Conservation (phyloP, 2,797 vertebrate genomes). For the Ataeniobius toweri region DNA sequence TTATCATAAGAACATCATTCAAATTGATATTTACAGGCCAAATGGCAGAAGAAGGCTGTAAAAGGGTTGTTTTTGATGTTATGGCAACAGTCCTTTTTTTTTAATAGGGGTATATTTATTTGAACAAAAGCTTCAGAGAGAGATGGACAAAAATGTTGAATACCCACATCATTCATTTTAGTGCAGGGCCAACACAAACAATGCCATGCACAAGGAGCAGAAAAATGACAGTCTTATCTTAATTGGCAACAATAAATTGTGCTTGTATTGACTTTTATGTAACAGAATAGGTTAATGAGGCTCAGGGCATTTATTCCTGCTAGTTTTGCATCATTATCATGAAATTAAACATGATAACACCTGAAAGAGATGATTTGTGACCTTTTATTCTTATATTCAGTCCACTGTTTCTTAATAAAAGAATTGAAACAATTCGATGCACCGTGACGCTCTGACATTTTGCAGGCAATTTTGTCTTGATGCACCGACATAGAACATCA, state of each 20-base stretch:
- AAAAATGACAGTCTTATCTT: slow-evolving; percentile 17
- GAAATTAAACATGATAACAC: slow-evolving; percentile 36
- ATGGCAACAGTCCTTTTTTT: slow-evolving; percentile 32
- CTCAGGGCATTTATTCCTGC: slow-evolving; percentile 2
- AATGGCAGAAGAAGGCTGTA: not conserved
- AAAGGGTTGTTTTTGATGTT: slow-evolving; percentile 24
- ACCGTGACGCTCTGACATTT: slow-evolving; percentile 33
- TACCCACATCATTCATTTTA: slow-evolving; percentile 13
- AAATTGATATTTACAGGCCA: slow-evolving; percentile 14
- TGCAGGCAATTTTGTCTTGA: slow-evolving; percentile 12
- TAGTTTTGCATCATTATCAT: slow-evolving; percentile 18
- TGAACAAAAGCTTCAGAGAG: not conserved
- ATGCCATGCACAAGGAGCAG: slow-evolving; percentile 31
- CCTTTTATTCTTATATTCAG: slow-evolving; percentile 37
- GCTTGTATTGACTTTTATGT: slow-evolving; percentile 19
- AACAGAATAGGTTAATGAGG: slow-evolving; percentile 28
- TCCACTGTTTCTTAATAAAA: slow-evolving; percentile 30
- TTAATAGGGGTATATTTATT: not conserved
- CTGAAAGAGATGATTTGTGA: slow-evolving; percentile 35
- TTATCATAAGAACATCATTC: not conserved
- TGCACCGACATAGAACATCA: slow-evolving; percentile 28
- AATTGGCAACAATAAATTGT: slow-evolving; percentile 31
- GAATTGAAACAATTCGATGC: slow-evolving; percentile 31
- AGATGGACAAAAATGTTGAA: slow-evolving; percentile 14
- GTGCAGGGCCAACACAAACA: not conserved